phyloP scores from a whole-genome alignment of 2,797 vertebrate genomes.

The Clarias laeviceps region DNA sequence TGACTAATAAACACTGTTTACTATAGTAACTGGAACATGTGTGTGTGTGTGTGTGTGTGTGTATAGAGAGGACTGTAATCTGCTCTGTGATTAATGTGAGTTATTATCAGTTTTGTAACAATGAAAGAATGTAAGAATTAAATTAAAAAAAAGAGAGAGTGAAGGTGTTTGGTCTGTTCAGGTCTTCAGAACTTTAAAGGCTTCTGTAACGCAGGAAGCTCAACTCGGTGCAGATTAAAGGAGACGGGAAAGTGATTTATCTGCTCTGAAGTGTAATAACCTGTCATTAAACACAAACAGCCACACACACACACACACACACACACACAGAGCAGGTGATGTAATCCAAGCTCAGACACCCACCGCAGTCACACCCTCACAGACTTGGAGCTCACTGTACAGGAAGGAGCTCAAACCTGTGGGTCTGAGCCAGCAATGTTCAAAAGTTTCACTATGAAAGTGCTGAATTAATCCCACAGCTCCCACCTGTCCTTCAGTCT shows the following conservation, averaged over 20 bases:
- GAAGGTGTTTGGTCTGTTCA: background rate
- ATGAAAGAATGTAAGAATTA: constrained; percentile 38
- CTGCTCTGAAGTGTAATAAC: constrained; percentile 67
- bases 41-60: background rate
- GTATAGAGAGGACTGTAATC: background rate
- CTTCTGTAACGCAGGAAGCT: constrained; percentile 49
- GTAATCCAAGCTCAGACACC: background rate
- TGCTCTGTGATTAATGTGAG: background rate
- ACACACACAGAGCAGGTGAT: background rate
- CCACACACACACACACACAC: constrained; percentile 42
- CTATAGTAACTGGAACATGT: background rate
- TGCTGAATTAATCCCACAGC: background rate
- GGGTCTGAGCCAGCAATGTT: background rate
- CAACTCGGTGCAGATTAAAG: constrained; percentile 59
- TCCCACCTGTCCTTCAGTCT: too few relatives aligned
- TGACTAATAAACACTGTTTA: too few relatives aligned
- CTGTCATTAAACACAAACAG: constrained; percentile 65
- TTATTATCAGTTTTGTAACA: constrained; percentile 2
- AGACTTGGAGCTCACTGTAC: constrained; percentile 9
- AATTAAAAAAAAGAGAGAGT: constrained; percentile 43
- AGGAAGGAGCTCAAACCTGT: background rate
- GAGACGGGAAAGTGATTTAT: constrained; percentile 55
- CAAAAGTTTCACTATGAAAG: background rate
- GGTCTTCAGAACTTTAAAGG: constrained; percentile 26
- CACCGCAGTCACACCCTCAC: background rate